Evolutionary conservation across 2,113 vertebrate species (phyloP).

Genomic region (Regulus satrapa): DNA sequence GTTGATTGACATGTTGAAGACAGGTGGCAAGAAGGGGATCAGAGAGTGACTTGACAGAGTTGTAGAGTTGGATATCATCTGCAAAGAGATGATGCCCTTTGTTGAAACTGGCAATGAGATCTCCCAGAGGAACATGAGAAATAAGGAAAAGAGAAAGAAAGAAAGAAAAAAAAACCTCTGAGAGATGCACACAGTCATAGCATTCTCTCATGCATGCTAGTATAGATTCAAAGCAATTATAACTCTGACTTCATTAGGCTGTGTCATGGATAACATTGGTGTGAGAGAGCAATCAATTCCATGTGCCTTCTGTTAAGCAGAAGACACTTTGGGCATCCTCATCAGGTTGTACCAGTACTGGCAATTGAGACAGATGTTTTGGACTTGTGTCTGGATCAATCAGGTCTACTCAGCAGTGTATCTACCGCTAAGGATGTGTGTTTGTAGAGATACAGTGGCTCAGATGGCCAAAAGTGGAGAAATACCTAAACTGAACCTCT

Average conservation of each 20-base stretch:
- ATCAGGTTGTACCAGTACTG: background rate
- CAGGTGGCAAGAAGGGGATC: constrained; percentile 60
- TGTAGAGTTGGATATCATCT: constrained; percentile 53
- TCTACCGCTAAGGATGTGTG: background rate
- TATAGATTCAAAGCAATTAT: background rate
- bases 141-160: background rate
- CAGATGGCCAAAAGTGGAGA: background rate
- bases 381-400: background rate
- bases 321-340: background rate
- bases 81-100: constrained; percentile 24
- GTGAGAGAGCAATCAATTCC: background rate
- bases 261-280: background rate
- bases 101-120: constrained; percentile 36
- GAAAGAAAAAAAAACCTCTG: background rate
- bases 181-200: background rate
- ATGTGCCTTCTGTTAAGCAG: background rate
- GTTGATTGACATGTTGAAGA: constrained; percentile 56
- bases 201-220: background rate
- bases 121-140: background rate
- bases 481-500: background rate
- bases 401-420: background rate
- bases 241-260: background rate
- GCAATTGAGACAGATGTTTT: background rate
- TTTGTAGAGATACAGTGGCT: background rate
- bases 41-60: constrained; percentile 39